A percentile compares a stretch with the other conserved stretches of the same genome.
These are phyloP conservation scores for Hemibagrus wyckioides DNA, from an alignment of 2,113 vertebrate genomes.

Conservation along the genomic window DNA sequence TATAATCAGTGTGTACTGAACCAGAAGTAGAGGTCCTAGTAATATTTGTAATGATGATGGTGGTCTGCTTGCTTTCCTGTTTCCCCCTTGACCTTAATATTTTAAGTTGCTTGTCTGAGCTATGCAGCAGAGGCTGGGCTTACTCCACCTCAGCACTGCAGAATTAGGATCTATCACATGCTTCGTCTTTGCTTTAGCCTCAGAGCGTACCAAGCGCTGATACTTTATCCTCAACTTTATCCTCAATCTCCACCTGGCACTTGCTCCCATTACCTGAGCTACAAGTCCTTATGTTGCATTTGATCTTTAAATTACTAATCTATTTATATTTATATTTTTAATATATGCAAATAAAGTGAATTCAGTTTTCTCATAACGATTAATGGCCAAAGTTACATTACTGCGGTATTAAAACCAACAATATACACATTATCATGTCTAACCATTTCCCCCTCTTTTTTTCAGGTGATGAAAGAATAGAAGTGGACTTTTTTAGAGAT, in stretches of 20 bases:
- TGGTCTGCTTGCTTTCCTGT: conserved; percentile 31
- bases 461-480: conserved; percentile 21
- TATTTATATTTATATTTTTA: not conserved
- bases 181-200: conserved; percentile 73
- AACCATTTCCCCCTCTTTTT: not conserved
- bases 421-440: not conserved
- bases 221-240: conserved; percentile 64
- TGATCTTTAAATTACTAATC: not conserved
- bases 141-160: conserved; percentile 47
- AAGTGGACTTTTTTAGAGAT: not conserved
- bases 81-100: conserved; percentile 68
- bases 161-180: conserved; percentile 75
- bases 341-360: not conserved
- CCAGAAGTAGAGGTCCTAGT: not conserved
- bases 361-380: not conserved
- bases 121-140: conserved; percentile 52
- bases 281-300: not conserved
- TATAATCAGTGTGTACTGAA: not conserved
- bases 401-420: not conserved
- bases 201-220: conserved; percentile 70
- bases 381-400: not conserved
- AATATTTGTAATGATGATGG: not conserved
- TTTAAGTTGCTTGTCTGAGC: conserved; percentile 72
- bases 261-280: not conserved
- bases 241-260: conserved; percentile 66